These are phyloP conservation scores for Paedocypris sp. DNA, from an alignment of 2,113 vertebrate species.

Conservation along the genomic window DNA sequence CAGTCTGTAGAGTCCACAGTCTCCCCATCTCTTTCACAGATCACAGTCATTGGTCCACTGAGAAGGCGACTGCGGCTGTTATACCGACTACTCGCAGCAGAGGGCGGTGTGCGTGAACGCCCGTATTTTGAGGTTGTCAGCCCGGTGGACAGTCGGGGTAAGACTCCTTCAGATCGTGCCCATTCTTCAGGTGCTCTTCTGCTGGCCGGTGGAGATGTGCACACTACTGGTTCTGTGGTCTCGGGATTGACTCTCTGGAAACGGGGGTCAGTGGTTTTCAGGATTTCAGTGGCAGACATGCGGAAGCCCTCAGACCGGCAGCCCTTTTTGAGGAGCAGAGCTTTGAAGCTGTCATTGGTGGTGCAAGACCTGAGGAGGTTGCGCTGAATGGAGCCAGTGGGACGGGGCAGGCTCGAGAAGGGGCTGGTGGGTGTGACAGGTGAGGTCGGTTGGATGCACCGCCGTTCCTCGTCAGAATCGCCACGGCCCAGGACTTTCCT, in stretches of 20 bases:
- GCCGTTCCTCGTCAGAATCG: constrained; percentile 68
- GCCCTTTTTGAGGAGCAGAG: constrained; percentile 81
- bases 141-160: constrained; percentile 63
- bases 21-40: constrained; percentile 77
- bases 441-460: constrained; percentile 55
- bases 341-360: constrained; percentile 85
- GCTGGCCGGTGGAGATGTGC: constrained; percentile 49
- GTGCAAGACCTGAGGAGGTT: constrained; percentile 56
- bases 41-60: constrained; percentile 84
- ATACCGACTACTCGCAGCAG: constrained; percentile 76
- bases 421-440: constrained; percentile 61
- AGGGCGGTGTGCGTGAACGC: constrained; percentile 76
- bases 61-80: constrained; percentile 69
- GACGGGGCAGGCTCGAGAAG: constrained; percentile 57
- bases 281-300: constrained; percentile 79
- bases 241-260: constrained; percentile 52
- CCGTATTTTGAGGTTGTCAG: constrained; percentile 51
- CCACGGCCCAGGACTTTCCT: constrained; percentile 85
- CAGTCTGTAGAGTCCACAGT: constrained; percentile 54
- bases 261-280: constrained; percentile 64
- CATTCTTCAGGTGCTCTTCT: constrained; percentile 67
- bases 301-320: constrained; percentile 70
- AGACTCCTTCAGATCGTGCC: constrained; percentile 66
- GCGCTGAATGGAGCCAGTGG: constrained; percentile 55
- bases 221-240: constrained; percentile 33